Base-by-base conservation (phyloP, 2,113 vertebrate genomes). In the Procavia capensis region DNA sequence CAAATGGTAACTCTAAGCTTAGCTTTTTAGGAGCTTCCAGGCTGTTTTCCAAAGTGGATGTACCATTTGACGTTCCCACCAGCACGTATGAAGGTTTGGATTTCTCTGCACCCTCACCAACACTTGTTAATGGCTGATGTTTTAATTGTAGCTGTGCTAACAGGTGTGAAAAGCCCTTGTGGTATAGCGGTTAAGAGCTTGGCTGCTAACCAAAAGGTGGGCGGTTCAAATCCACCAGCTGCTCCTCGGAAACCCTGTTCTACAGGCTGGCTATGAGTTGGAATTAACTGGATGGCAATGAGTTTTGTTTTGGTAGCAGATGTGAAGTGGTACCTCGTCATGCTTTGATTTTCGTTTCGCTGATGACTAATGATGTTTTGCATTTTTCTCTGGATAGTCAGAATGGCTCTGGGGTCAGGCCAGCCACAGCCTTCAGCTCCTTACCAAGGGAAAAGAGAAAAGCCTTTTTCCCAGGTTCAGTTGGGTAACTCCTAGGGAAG, bases 81-180 rank as follows among this genome's bases (percentile, higher is more conserved):
- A 0, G 63, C 6, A 1, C 0, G 45, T 8, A 0, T 2, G 75
- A 43, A 3, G 39, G n/a, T 31, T 50, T 61, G 1, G 0, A 5
- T 34, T 25, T 36, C 31, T 22, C 41, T 9, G 2, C 3, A 20
- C 29, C 13, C 45, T 72, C 3, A 2, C 0, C 39, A 31, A 4
- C 29, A 2, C 45, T 47, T 36, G 29, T 1, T 31, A 13, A 1
- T 20, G 9, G 9, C 91, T 61, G 63, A 8, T 16, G 20, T 47
- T 54, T 45, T 66, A 2, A 70, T 45, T 34, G 27, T 41, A 14
- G 47, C 25, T 20, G 3, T 59, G 59, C 29, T 43, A 8, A 63
- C 25, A 61, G 24, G 36, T 36, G 2, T 24, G 50, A 57, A 24
- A 29, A 50, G 47, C 47, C 13, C 47, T 50, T 8, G 47, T 13